Conservation (phyloP, 2,888 invertebrate species). For the Dolichopus griseipennis region DNA sequence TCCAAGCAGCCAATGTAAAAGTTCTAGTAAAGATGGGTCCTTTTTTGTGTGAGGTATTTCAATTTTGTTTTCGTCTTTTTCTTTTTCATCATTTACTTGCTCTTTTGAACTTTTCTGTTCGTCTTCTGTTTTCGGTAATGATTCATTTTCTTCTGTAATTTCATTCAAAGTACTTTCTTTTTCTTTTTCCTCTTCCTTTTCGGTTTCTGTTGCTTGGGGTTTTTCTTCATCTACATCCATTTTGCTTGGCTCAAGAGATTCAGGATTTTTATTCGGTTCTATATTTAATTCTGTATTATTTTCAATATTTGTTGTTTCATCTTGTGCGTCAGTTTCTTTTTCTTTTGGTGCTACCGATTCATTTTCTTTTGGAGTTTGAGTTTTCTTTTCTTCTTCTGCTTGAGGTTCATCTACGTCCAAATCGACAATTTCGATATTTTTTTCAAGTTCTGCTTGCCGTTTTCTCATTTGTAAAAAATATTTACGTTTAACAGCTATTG, state of each 20-base stretch:
- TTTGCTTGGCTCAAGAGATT: background rate
- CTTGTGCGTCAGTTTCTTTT: background rate
- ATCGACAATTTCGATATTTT: conserved; percentile 39
- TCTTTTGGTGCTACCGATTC: background rate
- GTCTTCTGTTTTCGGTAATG: background rate
- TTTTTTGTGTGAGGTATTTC: conserved; percentile 12
- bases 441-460: conserved; percentile 31
- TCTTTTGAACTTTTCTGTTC: conserved; percentile 4
- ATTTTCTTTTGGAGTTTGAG: conserved; percentile 10
- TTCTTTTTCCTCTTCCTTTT: conserved; percentile 27
- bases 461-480: conserved; percentile 36
- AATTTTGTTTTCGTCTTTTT: conserved; percentile 21
- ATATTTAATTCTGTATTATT: background rate
- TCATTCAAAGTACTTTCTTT: conserved; percentile 8
- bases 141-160: background rate
- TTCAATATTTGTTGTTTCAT: background rate
- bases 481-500: conserved; percentile 68
- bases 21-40: conserved; percentile 46
- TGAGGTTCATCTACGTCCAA: conserved; percentile 33
- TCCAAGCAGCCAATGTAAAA: conserved; percentile 59
- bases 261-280: conserved; percentile 11
- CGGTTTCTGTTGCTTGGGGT: conserved; percentile 24
- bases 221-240: conserved; percentile 17
- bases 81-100: conserved; percentile 26
- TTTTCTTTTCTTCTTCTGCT: conserved; percentile 20